These are phyloP conservation scores for Zaprionus ghesquierei DNA, from an alignment of 1,140 invertebrate genomes.

Conservation along the genomic window DNA sequence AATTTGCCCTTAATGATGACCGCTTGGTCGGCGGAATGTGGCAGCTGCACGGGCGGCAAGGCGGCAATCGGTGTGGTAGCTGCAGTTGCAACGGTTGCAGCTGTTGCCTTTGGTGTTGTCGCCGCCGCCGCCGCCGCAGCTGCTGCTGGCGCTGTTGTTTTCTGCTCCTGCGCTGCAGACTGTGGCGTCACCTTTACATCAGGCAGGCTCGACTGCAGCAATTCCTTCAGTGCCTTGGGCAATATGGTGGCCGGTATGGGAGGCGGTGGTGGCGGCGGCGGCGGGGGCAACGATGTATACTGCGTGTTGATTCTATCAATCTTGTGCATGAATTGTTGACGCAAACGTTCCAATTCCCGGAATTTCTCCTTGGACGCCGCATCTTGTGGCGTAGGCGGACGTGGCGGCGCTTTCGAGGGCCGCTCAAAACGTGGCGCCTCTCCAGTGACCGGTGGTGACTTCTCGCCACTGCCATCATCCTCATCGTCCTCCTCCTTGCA, in stretches of 20 bases:
- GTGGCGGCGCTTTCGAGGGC: slow-evolving; percentile 59
- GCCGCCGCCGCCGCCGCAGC: not conserved
- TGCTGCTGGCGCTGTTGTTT: too few species aligned
- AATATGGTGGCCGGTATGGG: slow-evolving; percentile 77
- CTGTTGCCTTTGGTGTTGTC: not conserved
- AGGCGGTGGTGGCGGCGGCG: slow-evolving; percentile 61
- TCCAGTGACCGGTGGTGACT: slow-evolving; percentile 33
- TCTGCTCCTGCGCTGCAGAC: not conserved
- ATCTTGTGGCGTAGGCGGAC: slow-evolving; percentile 68
- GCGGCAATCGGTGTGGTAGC: slow-evolving; percentile 1
- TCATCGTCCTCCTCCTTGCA: slow-evolving; percentile 92
- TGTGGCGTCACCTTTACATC: not conserved
- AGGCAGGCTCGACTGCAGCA: slow-evolving; percentile 63
- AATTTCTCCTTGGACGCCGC: slow-evolving; percentile 72
- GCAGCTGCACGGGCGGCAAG: slow-evolving; percentile 22
- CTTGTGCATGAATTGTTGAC: slow-evolving; percentile 80
- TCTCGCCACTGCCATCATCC: slow-evolving; percentile 82
- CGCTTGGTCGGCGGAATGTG: slow-evolving; percentile 41
- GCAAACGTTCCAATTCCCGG: slow-evolving; percentile 70
- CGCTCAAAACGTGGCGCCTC: slow-evolving; percentile 48
- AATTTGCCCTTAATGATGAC: slow-evolving; percentile 75
- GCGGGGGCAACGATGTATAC: slow-evolving; percentile 53
- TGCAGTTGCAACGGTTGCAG: not conserved
- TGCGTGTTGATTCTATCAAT: slow-evolving; percentile 75
- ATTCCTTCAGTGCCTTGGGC: slow-evolving; percentile 69